phyloP scores from a whole-genome alignment of 2,113 vertebrate species.

The Gallinago jamesoni region DNA sequence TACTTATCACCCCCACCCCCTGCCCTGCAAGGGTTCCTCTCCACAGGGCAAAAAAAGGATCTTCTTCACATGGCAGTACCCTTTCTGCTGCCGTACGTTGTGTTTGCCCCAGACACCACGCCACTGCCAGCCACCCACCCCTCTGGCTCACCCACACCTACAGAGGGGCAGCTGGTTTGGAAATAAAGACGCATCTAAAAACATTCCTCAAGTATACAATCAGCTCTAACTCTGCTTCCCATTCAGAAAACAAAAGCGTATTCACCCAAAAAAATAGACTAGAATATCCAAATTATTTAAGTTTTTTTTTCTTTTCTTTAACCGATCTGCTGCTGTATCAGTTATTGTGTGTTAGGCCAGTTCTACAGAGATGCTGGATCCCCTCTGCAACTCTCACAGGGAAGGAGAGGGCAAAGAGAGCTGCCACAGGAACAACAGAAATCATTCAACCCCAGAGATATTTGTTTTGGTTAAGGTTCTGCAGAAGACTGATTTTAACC shows the following conservation, averaged over 20 bases:
- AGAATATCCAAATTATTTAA: neutral
- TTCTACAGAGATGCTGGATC: neutral
- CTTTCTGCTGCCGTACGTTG: neutral
- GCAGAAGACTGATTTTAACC: neutral
- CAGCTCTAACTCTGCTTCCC: neutral
- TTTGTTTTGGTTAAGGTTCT: neutral
- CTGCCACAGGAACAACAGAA: neutral
- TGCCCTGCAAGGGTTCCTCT: neutral
- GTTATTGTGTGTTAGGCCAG: neutral
- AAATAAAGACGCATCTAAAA: neutral
- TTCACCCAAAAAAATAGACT: neutral
- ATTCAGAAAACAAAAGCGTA: neutral
- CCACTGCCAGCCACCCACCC: neutral
- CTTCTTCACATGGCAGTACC: neutral
- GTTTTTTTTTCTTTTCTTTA: neutral
- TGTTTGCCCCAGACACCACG: neutral
- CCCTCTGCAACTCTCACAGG: neutral
- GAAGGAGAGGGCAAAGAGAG: neutral
- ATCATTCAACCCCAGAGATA: neutral
- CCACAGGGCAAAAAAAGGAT: neutral
- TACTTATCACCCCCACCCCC: neutral
- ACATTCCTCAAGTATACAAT: neutral
- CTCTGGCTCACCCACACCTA: neutral
- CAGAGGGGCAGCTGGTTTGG: neutral
- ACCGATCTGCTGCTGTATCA: neutral